Base-by-base conservation (phyloP, 2,888 invertebrate genomes). In the Clitarchus hookeri region DNA sequence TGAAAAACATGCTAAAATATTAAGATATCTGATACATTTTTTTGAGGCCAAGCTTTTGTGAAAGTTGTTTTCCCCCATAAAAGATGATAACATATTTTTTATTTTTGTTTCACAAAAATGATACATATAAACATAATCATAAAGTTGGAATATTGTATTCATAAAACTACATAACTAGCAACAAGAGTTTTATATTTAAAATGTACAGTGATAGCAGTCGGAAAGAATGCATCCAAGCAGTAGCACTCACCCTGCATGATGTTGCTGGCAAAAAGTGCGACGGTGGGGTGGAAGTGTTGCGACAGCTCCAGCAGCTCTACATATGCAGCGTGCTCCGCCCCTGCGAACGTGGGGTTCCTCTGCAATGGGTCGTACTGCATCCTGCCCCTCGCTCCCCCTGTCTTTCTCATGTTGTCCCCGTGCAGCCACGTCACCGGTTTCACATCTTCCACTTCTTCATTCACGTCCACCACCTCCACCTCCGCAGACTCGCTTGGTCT, bases 271-370 rank as follows among this genome's bases (percentile, higher is more conserved):
- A 98, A 99, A 87, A 98, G 92, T 84, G 96, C 94, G 0, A 98
- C 97, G 0, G 97, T 96, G 0, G 99, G 99, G 92, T 99, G 99
- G 91, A 95, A 98, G 91, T 99, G 98, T 0, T 92, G 90, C 0
- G 93, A 91, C 0, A 99, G 92, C 0, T 94, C 91, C 16, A 93
- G 88, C n/a, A 99, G 92, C 91, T 99, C 99, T 85, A 95, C 91
- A 87, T 95, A 94, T 0, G 95, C 94, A 0, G 95, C 93, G 86
- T 93, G 93, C 82, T 95, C 94, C 0, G 97, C 97, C 48, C 97
- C 96, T 19, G 97, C 95, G 92, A 94, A 97, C 25, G 96, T 91
- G 0, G 99, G 99, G 92, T 99, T 98, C 44, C 99, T 94, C 44
- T 94, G 92, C 87, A 93, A 91, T 0, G 96, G 95, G 91, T 95